Base-by-base conservation (phyloP, 2,888 invertebrate genomes). In the Prenolepis imparis region DNA sequence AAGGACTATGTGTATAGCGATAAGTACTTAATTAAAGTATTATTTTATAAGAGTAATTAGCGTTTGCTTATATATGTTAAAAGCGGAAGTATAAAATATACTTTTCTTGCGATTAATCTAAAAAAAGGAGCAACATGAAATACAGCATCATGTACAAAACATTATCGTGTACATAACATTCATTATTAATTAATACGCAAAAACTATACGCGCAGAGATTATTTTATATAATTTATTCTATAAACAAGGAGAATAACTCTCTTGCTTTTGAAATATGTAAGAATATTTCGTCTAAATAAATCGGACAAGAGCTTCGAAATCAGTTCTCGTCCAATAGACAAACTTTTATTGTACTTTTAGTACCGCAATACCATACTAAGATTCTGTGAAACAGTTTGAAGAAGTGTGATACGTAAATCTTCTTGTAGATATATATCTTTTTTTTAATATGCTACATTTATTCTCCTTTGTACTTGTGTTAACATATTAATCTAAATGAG, bases 51-150 rank as follows among this genome's bases (percentile, higher is more conserved):
- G 90, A 89, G 88, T 91, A 91, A 39, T 41, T 86, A 86, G 90
- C 89, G 89, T 41, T 90, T 91, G 90, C 86, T 88, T 89, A 85
- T 8, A n/a, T n/a, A n/a, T 6, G 15, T 87, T 85, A 78, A 89
- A 90, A 90, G 86, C 90, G 88, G 88, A 92, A 92, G 90, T 92
- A 92, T 86, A 93, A 88, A 92, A 90, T 88, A 52, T n/a, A 52
- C 2, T 90, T 83, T 6, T 83, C 83, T 87, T 68, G 83, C 39
- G 39, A 86, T 84, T 73, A 87, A 59, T 89, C 52, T 52, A 88
- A 86, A n/a, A n/a, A n/a, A n/a, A 84, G 85, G 83, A 85, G 88
- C 85, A 89, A 90, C n/a, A 8, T 73, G 75, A 44, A 90, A 90
- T 87, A 91, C 92, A 92, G 82, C 86, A 72, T 55, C 59, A 63